phyloP scores from a whole-genome alignment of 2,113 vertebrate genomes.

The Pituophis catenifer region DNA sequence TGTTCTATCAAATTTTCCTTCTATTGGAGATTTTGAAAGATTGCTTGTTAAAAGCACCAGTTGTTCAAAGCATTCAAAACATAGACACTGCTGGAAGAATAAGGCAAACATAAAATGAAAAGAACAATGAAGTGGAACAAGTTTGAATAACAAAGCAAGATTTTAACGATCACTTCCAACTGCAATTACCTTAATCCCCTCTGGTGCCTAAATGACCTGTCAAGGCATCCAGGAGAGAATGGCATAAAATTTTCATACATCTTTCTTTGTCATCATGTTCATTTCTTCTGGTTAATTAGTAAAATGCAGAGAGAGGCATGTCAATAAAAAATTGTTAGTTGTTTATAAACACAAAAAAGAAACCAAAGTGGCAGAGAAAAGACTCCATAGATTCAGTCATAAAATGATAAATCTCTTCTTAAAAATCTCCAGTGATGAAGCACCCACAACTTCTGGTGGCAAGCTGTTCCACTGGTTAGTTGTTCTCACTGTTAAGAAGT shows the following conservation, averaged over 20 bases:
- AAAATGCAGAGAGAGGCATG: not conserved
- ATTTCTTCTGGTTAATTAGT: slow-evolving; percentile 24
- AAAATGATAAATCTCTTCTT: not conserved
- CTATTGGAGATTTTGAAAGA: slow-evolving; percentile 43
- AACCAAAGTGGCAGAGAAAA: not conserved
- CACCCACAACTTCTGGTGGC: no score
- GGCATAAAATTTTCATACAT: slow-evolving; percentile 28
- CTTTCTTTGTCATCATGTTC: slow-evolving; percentile 16
- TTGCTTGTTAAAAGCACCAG: slow-evolving; percentile 34
- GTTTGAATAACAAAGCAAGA: slow-evolving; percentile 50
- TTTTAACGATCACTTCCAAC: slow-evolving; percentile 49
- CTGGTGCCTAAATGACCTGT: slow-evolving; percentile 58
- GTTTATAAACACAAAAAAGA: slow-evolving; percentile 6
- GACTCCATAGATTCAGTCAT: not conserved
- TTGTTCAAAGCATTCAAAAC: slow-evolving; percentile 39
- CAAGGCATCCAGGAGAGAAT: slow-evolving; percentile 49
- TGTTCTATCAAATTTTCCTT: slow-evolving; percentile 20
- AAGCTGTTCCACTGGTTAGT: no score
- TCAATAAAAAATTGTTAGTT: not conserved
- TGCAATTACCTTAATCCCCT: slow-evolving; percentile 54
- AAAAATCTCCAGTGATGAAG: no score
- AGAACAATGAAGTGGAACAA: slow-evolving; percentile 18
- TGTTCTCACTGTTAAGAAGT: no score
- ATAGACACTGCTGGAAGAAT: slow-evolving; percentile 31
- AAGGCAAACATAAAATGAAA: slow-evolving; percentile 15